A percentile compares a stretch with the other conserved stretches of the same genome.
These are phyloP conservation scores for Eulemur rufifrons DNA, from an alignment of 2,113 vertebrate species.

Conservation along the genomic window DNA sequence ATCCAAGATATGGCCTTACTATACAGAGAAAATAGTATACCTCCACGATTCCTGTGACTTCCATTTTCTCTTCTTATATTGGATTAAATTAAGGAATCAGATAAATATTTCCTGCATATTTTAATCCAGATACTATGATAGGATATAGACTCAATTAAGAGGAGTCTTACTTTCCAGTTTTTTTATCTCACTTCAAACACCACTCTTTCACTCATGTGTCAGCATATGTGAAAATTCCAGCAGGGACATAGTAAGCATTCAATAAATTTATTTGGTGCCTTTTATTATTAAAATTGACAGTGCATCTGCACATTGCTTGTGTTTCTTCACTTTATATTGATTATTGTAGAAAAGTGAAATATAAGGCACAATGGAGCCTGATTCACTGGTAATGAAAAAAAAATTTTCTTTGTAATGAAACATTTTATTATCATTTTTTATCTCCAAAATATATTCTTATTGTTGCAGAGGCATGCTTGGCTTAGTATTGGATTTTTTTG, in stretches of 20 bases:
- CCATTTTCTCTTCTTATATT: neutral
- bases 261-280: neutral
- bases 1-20: neutral
- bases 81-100: neutral
- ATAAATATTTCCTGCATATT: neutral
- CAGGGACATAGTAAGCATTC: neutral
- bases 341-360: neutral
- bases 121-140: neutral
- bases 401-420: neutral
- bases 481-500: neutral
- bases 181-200: neutral
- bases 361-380: neutral
- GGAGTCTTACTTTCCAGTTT: neutral
- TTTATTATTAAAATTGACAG: neutral
- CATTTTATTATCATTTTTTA: neutral
- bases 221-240: neutral
- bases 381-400: neutral
- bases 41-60: neutral
- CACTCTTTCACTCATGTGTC: neutral
- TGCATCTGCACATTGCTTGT: neutral
- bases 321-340: neutral
- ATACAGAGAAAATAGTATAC: neutral
- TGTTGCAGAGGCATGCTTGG: neutral
- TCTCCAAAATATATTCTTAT: neutral
- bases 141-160: neutral